Evolutionary conservation across 30 jellyfish, hydroid and myxozoan genomes (phyloP).

Genomic region (Cassiopea xamachana): DNA sequence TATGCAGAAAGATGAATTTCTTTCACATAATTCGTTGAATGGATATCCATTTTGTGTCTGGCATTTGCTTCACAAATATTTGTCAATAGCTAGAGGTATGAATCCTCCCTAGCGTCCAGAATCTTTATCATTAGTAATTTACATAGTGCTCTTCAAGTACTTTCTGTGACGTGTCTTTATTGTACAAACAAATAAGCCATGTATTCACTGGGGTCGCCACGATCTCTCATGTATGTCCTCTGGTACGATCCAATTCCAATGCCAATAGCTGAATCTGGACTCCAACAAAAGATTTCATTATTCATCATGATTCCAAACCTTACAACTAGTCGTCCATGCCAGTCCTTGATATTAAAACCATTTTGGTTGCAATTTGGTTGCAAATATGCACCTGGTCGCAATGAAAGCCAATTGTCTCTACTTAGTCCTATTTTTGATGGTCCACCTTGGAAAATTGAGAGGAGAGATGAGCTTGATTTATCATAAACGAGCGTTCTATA

Average conservation of each 20-base stretch:
- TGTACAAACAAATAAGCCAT: not conserved
- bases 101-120: not conserved
- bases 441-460: not conserved
- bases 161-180: not conserved
- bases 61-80: too few species aligned
- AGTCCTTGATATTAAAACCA: conserved; percentile 2
- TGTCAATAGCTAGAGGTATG: not conserved
- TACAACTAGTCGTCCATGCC: not conserved
- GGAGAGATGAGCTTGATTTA: not conserved
- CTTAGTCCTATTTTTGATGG: not conserved
- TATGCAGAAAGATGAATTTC: too few species aligned
- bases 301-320: conserved; percentile 9
- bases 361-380: conserved; percentile 22
- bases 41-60: too few species aligned
- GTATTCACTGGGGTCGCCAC: not conserved
- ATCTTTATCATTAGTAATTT: not conserved
- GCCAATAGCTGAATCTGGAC: conserved; percentile 16
- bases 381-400: not conserved
- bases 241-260: not conserved
- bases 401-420: not conserved
- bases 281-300: not conserved
- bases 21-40: too few species aligned
- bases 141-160: too few species aligned
- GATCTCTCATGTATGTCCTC: not conserved
- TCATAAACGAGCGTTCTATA: not conserved